Conservation (phyloP, 2,113 vertebrate species). For the Oryzias melastigma region DNA sequence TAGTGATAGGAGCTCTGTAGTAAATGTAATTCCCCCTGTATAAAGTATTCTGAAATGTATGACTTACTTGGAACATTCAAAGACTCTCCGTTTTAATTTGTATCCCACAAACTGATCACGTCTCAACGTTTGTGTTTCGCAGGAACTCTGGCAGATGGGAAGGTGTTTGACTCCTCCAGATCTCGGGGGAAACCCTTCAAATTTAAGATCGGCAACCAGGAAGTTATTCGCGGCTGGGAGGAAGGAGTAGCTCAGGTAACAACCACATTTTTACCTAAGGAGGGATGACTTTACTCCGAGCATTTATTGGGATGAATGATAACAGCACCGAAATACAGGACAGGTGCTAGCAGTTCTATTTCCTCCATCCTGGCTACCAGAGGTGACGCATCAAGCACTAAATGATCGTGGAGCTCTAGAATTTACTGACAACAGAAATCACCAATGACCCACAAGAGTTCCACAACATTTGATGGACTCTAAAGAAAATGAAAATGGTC, state of each 20-base stretch:
- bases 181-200: constrained; percentile 90
- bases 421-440: too few relatives aligned
- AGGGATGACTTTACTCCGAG: not conserved
- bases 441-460: too few relatives aligned
- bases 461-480: too few relatives aligned
- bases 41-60: too few relatives aligned
- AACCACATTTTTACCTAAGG: not conserved
- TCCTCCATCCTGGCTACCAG: too few relatives aligned
- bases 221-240: constrained; percentile 94
- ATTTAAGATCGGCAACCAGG: constrained; percentile 88
- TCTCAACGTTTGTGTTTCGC: not conserved
- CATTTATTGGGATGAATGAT: not conserved
- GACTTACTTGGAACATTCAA: not conserved
- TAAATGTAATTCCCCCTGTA: too few relatives aligned
- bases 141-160: constrained; percentile 90
- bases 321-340: too few relatives aligned
- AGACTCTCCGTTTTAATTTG: not conserved
- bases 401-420: too few relatives aligned
- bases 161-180: constrained; percentile 92
- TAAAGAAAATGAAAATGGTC: too few relatives aligned
- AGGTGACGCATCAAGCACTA: too few relatives aligned
- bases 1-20: too few relatives aligned
- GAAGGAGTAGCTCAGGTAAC: constrained; percentile 91
- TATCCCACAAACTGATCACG: not conserved
- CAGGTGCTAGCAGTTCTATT: too few relatives aligned